Percentiles rank a stretch among this genome's conserved stretches.
These are phyloP conservation scores for Atlantisia rogersi DNA, from an alignment of 2,113 vertebrate genomes.

Conservation along the genomic window DNA sequence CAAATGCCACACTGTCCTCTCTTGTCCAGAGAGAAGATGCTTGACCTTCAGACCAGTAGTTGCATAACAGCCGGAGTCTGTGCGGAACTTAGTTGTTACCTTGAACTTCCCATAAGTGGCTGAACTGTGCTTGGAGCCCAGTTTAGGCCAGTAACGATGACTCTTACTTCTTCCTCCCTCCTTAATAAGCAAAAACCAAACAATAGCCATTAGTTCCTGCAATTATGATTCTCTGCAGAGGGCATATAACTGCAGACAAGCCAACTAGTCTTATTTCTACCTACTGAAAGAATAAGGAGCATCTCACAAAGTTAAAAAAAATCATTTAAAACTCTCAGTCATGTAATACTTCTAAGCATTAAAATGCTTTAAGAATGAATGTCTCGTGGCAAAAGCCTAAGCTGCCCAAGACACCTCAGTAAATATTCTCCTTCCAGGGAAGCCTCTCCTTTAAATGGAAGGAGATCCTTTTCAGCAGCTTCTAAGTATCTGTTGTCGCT, in stretches of 20 bases:
- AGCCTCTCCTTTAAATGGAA: constrained; percentile 3
- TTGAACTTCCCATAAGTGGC: constrained; percentile 88
- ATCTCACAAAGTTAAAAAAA: not conserved
- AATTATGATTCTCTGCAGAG: not conserved
- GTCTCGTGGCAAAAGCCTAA: not conserved
- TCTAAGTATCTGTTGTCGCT: not conserved
- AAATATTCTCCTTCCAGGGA: not conserved
- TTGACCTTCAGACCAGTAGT: constrained; percentile 88
- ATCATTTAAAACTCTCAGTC: not conserved
- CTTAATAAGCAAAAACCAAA: constrained; percentile 55
- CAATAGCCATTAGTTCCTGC: not conserved
- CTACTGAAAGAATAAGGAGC: not conserved
- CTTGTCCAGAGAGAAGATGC: constrained; percentile 83
- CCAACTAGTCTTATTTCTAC: not conserved
- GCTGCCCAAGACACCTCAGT: not conserved
- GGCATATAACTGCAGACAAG: not conserved
- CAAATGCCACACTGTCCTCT: constrained; percentile 87
- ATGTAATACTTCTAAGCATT: not conserved
- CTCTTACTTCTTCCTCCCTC: constrained; percentile 85
- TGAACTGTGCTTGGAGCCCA: constrained; percentile 86
- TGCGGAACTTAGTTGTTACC: constrained; percentile 88
- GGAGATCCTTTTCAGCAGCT: not conserved
- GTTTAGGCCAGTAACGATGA: constrained; percentile 87
- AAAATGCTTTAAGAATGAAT: not conserved
- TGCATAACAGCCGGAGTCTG: constrained; percentile 86